phyloP scores from a whole-genome alignment of 2,113 vertebrate species.

The Notothenia coriiceps region DNA sequence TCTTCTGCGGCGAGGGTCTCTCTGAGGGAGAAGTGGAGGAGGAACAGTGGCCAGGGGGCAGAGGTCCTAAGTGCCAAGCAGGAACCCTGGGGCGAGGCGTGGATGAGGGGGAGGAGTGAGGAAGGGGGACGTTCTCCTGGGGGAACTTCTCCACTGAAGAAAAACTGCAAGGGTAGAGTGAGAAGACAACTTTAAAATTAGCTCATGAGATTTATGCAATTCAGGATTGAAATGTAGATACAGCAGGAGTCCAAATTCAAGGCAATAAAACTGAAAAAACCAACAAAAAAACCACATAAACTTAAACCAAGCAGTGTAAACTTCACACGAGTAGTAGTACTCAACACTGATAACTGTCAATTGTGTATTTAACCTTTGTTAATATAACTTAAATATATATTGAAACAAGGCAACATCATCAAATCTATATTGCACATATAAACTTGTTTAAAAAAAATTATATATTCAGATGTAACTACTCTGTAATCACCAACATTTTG shows the following conservation, averaged over 20 bases:
- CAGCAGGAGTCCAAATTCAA: not conserved
- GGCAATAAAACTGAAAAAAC: no score
- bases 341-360: no score
- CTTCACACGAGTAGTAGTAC: no score
- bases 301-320: no score
- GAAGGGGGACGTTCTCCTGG: constrained; percentile 81
- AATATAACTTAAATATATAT: no score
- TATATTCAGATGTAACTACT: no score
- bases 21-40: constrained; percentile 53
- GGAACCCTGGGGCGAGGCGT: constrained; percentile 69
- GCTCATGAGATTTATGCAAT: not conserved
- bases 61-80: constrained; percentile 44
- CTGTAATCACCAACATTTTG: no score
- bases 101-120: constrained; percentile 69
- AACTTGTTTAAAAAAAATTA: rapidly evolving
- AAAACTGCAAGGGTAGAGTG: constrained; percentile 62
- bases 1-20: constrained; percentile 72
- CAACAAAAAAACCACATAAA: no score
- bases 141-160: constrained; percentile 86
- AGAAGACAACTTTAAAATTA: not conserved
- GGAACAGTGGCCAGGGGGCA: constrained; percentile 40
- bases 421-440: no score
- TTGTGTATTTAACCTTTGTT: no score
- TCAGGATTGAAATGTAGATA: not conserved
- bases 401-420: no score